Base-by-base conservation (phyloP, 2,113 vertebrate species). In the Nansenia antarctica region DNA sequence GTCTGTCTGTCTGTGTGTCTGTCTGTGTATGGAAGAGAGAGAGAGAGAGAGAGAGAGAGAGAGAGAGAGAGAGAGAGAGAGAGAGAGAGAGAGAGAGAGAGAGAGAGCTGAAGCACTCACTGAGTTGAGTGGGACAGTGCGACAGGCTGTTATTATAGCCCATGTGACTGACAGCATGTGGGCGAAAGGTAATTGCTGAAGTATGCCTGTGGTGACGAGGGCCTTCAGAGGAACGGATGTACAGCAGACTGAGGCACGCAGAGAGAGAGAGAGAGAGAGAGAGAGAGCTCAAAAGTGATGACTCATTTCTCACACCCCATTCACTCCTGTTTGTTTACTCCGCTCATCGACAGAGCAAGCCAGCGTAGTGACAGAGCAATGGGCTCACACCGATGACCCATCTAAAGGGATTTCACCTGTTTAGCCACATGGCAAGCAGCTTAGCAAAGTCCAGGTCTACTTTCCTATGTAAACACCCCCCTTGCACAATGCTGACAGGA, bases 121-220 rank as follows among this genome's bases (percentile, higher is more conserved):
- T 37, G 47, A 60, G 69, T 61, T 67, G 45, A 69, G 58, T 47
- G 67, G 62, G 75, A 71, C 75, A 62, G 74, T 35, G 64, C 49
- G 74, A 79, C 75, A 83, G 85, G 72, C 87, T 86, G 87, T 89
- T 76, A 85, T 89, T 91, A 86, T 18, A n/a, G 74, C 58, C 69
- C 76, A 57, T 82, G 76, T 84, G 85, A 86, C 69, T 86, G 88
- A 88, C 76, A 81, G 75, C 47, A 55, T 83, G 87, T 88, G 86
- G 83, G 88, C 71, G 81, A 78, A 47, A 77, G 71, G 86, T 88
- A 84, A 87, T 84, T 85, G 81, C 85, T 85, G 85, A 85, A 86
- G 87, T 87, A 77, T 82, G 70, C 78, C 80, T 86, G 85, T 42
- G 88, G 86, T 82, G 85, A 77, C 47, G 76, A 78, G 63, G 79